These are phyloP conservation scores for Gymnothorax reevesii DNA, from an alignment of 2,797 vertebrate genomes.

Conservation along the genomic window DNA sequence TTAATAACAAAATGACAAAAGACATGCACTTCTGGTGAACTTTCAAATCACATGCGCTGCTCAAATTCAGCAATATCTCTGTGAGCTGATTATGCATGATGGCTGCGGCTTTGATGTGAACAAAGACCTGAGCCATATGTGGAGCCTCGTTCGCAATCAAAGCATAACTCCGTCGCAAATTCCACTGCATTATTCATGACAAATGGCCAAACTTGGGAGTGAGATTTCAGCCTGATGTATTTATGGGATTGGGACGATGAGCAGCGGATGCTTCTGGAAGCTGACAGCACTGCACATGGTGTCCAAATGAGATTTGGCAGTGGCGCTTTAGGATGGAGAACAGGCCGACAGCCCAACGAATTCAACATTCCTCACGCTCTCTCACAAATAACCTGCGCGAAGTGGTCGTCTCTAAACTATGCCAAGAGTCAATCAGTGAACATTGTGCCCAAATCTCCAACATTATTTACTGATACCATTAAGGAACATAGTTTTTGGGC, in stretches of 20 bases:
- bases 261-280: not conserved
- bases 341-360: too few relatives aligned
- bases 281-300: not conserved
- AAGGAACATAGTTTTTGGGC: not conserved
- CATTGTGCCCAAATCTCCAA: not conserved
- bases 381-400: too few relatives aligned
- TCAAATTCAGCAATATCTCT: not conserved
- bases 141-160: not conserved
- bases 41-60: not conserved
- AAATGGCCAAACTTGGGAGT: not conserved
- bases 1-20: not conserved
- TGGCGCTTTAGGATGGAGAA: not conserved
- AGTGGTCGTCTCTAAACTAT: too few relatives aligned
- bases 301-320: not conserved
- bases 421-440: not conserved
- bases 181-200: not conserved
- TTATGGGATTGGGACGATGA: not conserved
- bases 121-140: not conserved
- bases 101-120: conserved; percentile 1
- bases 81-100: not conserved
- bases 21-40: not conserved
- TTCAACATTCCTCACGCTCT: too few relatives aligned
- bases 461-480: not conserved
- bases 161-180: not conserved
- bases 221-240: not conserved